Evolutionary conservation across 1,140 invertebrate species (phyloP).

Genomic region (Atta texana): DNA sequence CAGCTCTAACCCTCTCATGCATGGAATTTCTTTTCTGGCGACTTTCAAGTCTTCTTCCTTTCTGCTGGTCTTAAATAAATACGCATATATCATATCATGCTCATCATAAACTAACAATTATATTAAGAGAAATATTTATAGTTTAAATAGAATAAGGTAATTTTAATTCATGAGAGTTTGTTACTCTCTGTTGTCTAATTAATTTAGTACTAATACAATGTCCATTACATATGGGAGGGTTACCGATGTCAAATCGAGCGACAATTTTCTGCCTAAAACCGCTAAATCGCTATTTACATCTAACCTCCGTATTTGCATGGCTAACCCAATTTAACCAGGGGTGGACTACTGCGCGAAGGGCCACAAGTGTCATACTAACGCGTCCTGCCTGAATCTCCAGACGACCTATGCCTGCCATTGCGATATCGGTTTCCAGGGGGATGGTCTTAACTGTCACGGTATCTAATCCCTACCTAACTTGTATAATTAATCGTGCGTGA

Average conservation of each 20-base stretch:
- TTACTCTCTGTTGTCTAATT: background rate
- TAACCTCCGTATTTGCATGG: conserved; percentile 75
- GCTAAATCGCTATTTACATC: conserved; percentile 61
- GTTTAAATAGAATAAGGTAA: background rate
- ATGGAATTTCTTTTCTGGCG: conserved; percentile 15
- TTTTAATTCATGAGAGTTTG: background rate
- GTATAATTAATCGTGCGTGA: conserved; percentile 50
- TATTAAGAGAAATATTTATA: conserved; percentile 28
- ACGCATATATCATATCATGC: background rate
- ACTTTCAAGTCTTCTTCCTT: background rate
- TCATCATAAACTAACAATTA: background rate
- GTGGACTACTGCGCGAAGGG: conserved; percentile 96
- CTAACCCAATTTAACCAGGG: conserved; percentile 87
- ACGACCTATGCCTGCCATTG: conserved; percentile 95
- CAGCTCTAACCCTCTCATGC: conserved; percentile 45
- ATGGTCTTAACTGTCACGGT: conserved; percentile 93
- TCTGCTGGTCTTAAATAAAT: conserved; percentile 9
- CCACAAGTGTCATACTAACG: conserved; percentile 93
- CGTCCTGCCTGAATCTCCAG: conserved; percentile 94
- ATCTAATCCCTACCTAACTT: conserved; percentile 75
- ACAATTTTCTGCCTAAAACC: conserved; percentile 1
- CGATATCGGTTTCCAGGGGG: conserved; percentile 92
- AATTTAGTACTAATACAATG: background rate
- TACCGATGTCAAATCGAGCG: conserved; percentile 23
- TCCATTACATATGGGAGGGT: conserved; percentile 25